These are phyloP conservation scores for Hormiphora californensis DNA, from an alignment of 37 sponge, comb jelly and placozoan species.

Conservation along the genomic window DNA sequence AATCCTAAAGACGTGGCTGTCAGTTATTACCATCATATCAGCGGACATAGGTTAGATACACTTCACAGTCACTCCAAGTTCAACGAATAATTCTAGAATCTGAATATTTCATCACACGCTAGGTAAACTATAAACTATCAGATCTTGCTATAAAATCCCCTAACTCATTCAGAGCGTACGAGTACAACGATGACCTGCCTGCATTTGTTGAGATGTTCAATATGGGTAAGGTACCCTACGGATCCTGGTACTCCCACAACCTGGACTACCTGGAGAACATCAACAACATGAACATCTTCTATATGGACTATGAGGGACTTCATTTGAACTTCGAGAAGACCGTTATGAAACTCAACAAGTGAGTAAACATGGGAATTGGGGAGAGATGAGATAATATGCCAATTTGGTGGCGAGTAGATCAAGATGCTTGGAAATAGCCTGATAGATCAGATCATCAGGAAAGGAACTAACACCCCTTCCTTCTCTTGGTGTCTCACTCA, in stretches of 20 bases:
- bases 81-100: not conserved
- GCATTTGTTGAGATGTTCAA: not conserved
- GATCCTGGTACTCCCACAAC: not conserved
- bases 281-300: slow-evolving; percentile 5
- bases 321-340: slow-evolving; percentile 7
- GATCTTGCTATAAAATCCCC: too few species aligned
- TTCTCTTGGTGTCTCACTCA: too few species aligned
- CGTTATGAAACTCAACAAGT: slow-evolving; percentile 13
- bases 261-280: slow-evolving; percentile 2
- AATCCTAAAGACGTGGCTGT: not conserved
- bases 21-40: not conserved
- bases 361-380: too few species aligned
- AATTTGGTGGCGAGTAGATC: too few species aligned
- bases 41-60: not conserved
- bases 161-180: slow-evolving; percentile 1
- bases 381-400: too few species aligned
- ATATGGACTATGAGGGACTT: not conserved
- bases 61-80: not conserved
- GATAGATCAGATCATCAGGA: too few species aligned
- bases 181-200: not conserved
- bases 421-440: too few species aligned
- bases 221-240: not conserved
- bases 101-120: not conserved
- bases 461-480: too few species aligned
- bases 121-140: too few species aligned